Evolutionary conservation across 2,113 vertebrate species (phyloP).

Genomic region (Microtus montanus): DNA sequence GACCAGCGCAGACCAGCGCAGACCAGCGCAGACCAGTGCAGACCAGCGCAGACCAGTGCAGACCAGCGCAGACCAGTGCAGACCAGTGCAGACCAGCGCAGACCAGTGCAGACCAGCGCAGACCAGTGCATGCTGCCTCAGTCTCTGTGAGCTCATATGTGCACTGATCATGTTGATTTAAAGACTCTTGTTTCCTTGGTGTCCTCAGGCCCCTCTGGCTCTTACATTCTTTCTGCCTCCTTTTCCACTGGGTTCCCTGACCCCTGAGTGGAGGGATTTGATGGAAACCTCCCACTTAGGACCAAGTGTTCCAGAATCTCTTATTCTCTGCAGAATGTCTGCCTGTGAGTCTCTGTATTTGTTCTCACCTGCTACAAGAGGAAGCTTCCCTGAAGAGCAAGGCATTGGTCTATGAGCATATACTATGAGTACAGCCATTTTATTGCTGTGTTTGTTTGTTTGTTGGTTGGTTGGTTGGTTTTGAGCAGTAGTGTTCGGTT

Average conservation of each 20-base stretch:
- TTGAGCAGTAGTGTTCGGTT: background rate
- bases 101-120: background rate
- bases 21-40: background rate
- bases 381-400: background rate
- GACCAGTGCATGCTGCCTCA: background rate
- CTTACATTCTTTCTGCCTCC: background rate
- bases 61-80: background rate
- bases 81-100: background rate
- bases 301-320: background rate
- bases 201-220: background rate
- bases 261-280: background rate
- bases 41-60: background rate
- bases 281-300: background rate
- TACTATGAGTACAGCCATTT: background rate
- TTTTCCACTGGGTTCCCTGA: background rate
- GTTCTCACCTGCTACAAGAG: background rate
- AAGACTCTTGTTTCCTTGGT: background rate
- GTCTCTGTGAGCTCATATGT: background rate
- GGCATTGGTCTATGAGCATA: too few relatives aligned
- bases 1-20: background rate
- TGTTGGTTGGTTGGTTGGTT: background rate
- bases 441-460: background rate
- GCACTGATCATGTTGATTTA: background rate
- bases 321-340: background rate
- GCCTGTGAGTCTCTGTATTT: background rate